Conservation (phyloP, 2,888 invertebrate species). For the Mystacides longicornis region DNA sequence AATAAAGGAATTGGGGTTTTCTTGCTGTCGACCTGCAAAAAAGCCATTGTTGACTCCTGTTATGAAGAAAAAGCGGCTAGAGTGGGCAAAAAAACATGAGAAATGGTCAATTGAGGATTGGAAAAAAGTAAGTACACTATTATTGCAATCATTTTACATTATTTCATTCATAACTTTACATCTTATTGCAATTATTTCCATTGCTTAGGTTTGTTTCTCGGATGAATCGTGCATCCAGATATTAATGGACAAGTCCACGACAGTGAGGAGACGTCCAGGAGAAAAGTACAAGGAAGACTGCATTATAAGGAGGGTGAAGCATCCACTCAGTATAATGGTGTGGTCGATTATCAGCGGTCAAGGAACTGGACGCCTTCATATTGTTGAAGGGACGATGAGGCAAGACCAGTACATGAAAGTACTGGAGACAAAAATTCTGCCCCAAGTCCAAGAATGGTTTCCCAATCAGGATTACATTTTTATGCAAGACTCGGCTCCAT, state of each 20-base stretch:
- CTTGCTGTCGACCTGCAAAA: neutral
- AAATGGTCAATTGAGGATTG: neutral
- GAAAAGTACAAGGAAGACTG: slow-evolving; percentile 2
- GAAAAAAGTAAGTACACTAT: neutral
- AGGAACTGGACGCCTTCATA: too few relatives aligned
- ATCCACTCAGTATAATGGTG: too few relatives aligned
- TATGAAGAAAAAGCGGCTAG: neutral
- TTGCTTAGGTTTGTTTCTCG: neutral
- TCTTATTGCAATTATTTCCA: neutral
- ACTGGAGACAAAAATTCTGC: too few relatives aligned
- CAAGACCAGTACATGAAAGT: too few relatives aligned
- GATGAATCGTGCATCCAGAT: neutral
- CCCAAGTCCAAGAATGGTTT: too few relatives aligned
- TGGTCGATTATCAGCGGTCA: too few relatives aligned
- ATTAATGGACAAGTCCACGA: neutral
- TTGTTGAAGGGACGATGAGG: too few relatives aligned
- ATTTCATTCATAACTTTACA: neutral
- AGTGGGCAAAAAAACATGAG: neutral
- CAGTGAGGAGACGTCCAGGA: slow-evolving; percentile 1
- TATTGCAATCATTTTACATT: neutral
- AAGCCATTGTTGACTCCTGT: neutral
- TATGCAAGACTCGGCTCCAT: too few relatives aligned
- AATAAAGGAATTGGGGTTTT: neutral
- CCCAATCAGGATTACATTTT: too few relatives aligned
- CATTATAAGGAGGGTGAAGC: too few relatives aligned